Evolutionary conservation across 1,140 invertebrate species (phyloP), one percentile per base, ranked within the genome.

Genomic region (Halesus radiatus): DNA sequence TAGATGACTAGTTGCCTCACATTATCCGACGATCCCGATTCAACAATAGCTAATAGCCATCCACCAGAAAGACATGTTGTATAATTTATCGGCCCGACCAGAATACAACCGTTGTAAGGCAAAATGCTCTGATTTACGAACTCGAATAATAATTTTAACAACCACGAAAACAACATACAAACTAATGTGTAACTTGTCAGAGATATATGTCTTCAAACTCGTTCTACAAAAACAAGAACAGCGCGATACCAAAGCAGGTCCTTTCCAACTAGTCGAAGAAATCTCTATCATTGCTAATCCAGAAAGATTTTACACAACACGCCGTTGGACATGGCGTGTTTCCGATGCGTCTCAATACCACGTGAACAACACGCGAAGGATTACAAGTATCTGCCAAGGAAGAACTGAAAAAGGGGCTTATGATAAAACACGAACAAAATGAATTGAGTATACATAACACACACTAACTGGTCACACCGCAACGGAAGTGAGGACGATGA

Each of bases 21-120:
- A 56, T n/a, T 18, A 22, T 26, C 29, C 6, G 62, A 29, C 32
- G 26, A 45, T 45, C 29, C 62, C 26, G 13, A 13, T 22, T 29
- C 62, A 66, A 37, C 62, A 66, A 66, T 29, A 66, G 62, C 62
- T 66, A 66, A 66, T 66, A 37, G 62, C 62, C 26, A 66, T 45
- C 22, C 32, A 18, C 62, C 6, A 37, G 26, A 66, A 29, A 66
- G 22, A 29, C 62, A 29, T 32, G 62, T 29, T 66, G 32, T 66
- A 26, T 45, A 66, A 66, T 66, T 66, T 66, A 66, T 66, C n/a
- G 62, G 32, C 26, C 62, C 26, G 32, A 66, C 62, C 26, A 66
- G 16, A 66, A 66, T 8, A 22, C 22, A 20, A 22, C 54, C 15
- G 20, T 37, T 32, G 62, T 29, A n/a, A 66, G 32, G 32, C 62